These are phyloP conservation scores for Podarcis lilfordi DNA, from an alignment of 2,797 vertebrate genomes.

Conservation along the genomic window DNA sequence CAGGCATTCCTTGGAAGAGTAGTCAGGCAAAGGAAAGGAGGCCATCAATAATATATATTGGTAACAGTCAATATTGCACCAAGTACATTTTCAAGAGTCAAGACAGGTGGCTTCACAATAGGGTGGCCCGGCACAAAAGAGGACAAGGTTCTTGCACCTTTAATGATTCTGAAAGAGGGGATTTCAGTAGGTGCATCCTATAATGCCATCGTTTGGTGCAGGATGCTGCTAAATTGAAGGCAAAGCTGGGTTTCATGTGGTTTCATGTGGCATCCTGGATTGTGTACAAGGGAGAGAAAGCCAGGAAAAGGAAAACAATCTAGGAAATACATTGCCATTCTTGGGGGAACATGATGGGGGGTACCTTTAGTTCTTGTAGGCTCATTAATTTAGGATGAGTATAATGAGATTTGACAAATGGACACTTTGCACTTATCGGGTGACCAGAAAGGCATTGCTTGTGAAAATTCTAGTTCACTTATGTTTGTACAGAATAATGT, in stretches of 20 bases:
- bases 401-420: not conserved
- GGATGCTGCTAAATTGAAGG: no score
- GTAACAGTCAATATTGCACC: no score
- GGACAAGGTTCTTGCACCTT: no score
- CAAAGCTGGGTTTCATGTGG: not conserved
- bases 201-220: not conserved
- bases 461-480: not conserved
- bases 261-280: not conserved
- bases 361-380: not conserved
- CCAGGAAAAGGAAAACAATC: not conserved
- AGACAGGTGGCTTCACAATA: not conserved
- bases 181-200: not conserved
- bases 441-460: not conserved
- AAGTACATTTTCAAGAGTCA: accelerated
- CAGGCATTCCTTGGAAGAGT: not conserved
- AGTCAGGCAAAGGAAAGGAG: not conserved
- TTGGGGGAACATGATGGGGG: not conserved
- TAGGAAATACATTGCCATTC: not conserved
- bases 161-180: not conserved
- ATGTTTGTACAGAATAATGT: not conserved
- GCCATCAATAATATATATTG: accelerated
- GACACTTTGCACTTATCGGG: not conserved
- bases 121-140: no score
- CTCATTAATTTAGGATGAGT: not conserved
- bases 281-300: not conserved